Percentiles rank a stretch among this genome's conserved stretches.
Evolutionary conservation across 2,888 invertebrate species (phyloP).

Genomic region (Xestia sexstrigata): DNA sequence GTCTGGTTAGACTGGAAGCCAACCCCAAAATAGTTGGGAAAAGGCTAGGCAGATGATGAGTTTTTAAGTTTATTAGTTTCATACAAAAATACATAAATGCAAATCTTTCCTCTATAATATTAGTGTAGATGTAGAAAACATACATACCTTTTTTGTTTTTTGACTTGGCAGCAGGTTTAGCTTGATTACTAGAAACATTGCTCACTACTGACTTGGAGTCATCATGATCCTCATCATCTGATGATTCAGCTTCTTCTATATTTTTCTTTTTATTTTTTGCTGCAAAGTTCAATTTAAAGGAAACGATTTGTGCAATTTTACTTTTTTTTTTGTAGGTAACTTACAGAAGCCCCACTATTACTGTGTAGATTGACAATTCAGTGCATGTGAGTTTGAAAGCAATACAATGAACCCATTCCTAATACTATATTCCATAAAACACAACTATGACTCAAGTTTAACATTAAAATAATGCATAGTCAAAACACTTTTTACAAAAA

Average conservation of each 20-base stretch:
- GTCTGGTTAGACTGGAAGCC: too few relatives aligned
- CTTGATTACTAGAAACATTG: conserved; percentile 81
- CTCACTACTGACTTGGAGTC: conserved; percentile 83
- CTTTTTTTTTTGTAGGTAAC: neutral
- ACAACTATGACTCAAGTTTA: neutral
- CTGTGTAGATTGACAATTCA: neutral
- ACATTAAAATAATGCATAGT: neutral
- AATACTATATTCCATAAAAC: neutral
- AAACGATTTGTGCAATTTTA: neutral
- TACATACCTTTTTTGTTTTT: conserved; percentile 82
- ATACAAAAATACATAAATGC: too few relatives aligned
- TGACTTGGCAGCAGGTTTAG: conserved; percentile 74
- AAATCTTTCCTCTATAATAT: too few relatives aligned
- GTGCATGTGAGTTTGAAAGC: neutral
- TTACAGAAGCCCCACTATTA: neutral
- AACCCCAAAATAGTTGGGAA: too few relatives aligned
- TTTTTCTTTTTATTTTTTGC: conserved; percentile 86
- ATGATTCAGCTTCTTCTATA: conserved; percentile 86
- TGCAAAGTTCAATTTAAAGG: conserved; percentile 59
- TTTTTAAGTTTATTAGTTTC: too few relatives aligned
- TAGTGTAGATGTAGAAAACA: too few relatives aligned
- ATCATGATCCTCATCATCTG: conserved; percentile 88
- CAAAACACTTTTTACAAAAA: neutral
- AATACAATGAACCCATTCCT: neutral
- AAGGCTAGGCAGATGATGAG: too few relatives aligned